Evolutionary conservation across 2,888 invertebrate species (phyloP).

Genomic region (Leptogaster cylindrica): DNA sequence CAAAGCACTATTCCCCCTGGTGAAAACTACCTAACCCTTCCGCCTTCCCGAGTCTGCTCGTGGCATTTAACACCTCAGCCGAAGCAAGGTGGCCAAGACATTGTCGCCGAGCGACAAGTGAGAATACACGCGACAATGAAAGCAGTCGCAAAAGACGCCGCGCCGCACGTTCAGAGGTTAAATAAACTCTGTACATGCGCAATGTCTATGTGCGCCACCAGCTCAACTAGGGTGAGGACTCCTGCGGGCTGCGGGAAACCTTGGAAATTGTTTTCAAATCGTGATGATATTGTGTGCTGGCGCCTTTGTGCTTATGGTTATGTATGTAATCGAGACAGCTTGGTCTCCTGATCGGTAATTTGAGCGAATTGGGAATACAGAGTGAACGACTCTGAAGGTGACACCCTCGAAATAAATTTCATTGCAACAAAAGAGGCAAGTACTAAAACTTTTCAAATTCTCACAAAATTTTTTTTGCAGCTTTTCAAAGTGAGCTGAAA

Average conservation of each 20-base stretch:
- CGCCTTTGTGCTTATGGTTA: slow-evolving; percentile 20
- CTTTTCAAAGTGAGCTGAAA: no score
- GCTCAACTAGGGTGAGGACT: no score
- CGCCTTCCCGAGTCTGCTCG: background rate
- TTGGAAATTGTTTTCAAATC: slow-evolving; percentile 15
- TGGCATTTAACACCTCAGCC: background rate
- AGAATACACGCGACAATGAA: background rate
- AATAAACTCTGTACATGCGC: no score
- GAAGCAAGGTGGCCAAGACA: background rate
- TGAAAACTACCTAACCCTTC: background rate
- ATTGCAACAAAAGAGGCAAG: no score
- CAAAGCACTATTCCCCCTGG: background rate
- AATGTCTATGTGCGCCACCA: no score
- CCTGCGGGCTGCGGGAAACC: no score
- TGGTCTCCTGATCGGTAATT: slow-evolving; percentile 11
- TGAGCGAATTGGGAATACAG: slow-evolving; percentile 27
- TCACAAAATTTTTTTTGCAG: no score
- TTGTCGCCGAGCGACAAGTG: background rate
- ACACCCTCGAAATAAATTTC: slow-evolving; percentile 27
- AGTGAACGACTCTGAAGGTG: slow-evolving; percentile 24
- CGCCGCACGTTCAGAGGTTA: no score
- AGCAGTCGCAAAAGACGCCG: no score
- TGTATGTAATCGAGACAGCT: slow-evolving; percentile 25
- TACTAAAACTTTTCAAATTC: no score
- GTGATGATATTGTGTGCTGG: slow-evolving; percentile 26